Evolutionary conservation across 2,797 vertebrate genomes (phyloP).

Genomic region (Lacerta viridis): DNA sequence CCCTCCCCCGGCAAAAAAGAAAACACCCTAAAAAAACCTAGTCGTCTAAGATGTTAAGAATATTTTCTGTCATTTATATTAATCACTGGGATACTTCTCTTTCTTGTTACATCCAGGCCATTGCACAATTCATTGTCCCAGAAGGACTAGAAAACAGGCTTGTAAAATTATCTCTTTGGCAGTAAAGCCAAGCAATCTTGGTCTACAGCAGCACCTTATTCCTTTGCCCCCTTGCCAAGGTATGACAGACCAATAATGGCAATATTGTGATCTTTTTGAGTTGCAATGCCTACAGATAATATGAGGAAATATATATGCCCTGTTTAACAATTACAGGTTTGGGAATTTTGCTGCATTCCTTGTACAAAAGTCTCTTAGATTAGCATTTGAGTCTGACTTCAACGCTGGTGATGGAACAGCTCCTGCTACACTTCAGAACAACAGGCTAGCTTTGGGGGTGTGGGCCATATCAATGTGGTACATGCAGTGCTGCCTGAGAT

Average conservation of each 20-base stretch:
- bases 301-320: not conserved
- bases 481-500: too few species aligned
- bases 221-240: conserved; percentile 3
- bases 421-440: too few species aligned
- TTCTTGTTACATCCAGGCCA: conserved; percentile 39
- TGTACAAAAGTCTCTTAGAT: too few species aligned
- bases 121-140: conserved; percentile 58
- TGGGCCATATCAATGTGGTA: too few species aligned
- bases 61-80: conserved; percentile 52
- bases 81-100: conserved; percentile 36
- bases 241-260: not conserved
- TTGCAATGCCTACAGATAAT: not conserved
- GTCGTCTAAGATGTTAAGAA: conserved; percentile 47
- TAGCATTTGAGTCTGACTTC: too few species aligned
- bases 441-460: too few species aligned
- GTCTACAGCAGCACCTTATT: conserved; percentile 1
- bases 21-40: not conserved
- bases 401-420: too few species aligned
- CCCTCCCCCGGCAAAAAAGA: too few species aligned
- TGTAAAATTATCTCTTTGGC: conserved; percentile 59
- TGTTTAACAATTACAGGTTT: not conserved
- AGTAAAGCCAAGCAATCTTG: conserved; percentile 41
- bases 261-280: not conserved
- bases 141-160: conserved; percentile 50
- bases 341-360: too few species aligned